A percentile compares a stretch with the other conserved stretches of the same genome.
phyloP scores from a whole-genome alignment of 2,113 vertebrate genomes.

The Bostrychus sinensis region DNA sequence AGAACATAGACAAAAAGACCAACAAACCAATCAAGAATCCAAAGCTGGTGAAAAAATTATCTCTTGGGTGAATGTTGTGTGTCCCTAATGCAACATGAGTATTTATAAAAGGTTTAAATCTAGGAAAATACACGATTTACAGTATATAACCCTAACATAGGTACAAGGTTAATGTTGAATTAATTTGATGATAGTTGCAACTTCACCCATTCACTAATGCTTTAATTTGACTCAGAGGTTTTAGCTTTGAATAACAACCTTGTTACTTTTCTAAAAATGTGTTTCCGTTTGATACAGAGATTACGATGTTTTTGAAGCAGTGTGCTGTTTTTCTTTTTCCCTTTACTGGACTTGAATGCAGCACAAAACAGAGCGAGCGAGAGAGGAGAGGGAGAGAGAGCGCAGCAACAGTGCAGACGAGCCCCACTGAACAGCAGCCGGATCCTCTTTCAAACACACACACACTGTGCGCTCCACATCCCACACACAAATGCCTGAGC shows the following conservation, averaged over 20 bases:
- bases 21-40: too few relatives aligned
- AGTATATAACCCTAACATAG: too few relatives aligned
- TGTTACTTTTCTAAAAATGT: not conserved
- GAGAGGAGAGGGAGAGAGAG: constrained; percentile 27
- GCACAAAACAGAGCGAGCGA: constrained; percentile 34
- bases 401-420: constrained; percentile 47
- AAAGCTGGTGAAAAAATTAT: too few relatives aligned
- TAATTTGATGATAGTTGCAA: not conserved
- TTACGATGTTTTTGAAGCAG: not conserved
- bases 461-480: constrained; percentile 29
- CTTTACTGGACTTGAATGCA: constrained; percentile 62
- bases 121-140: too few relatives aligned
- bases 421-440: constrained; percentile 53
- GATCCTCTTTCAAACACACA: constrained; percentile 43
- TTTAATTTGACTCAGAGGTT: not conserved
- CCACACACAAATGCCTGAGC: constrained; percentile 51
- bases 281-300: not conserved
- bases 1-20: too few relatives aligned
- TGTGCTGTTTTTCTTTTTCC: constrained; percentile 28
- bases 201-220: too few relatives aligned
- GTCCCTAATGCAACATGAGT: too few relatives aligned
- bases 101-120: too few relatives aligned
- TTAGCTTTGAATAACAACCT: not conserved
- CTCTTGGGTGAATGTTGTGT: too few relatives aligned
- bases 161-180: not conserved